Percentiles rank a stretch among this genome's conserved stretches.
Conservation (phyloP, 1,140 invertebrate genomes). For the Aphelinus atriplicis region DNA sequence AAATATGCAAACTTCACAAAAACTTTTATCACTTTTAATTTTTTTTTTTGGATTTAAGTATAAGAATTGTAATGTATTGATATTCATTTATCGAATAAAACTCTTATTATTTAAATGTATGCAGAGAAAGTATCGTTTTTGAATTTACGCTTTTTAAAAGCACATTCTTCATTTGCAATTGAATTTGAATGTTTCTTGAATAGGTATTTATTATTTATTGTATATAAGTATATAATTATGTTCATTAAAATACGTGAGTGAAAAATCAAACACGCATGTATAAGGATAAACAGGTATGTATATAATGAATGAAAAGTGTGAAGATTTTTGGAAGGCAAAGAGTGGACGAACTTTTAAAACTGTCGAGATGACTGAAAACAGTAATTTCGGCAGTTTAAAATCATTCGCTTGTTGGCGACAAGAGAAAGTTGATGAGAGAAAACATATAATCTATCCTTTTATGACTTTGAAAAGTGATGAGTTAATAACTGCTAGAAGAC, state of each 20-base stretch:
- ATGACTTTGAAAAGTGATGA: too few species aligned
- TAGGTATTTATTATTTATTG: slow-evolving; percentile 21
- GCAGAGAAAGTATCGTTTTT: slow-evolving; percentile 16
- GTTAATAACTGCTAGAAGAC: too few species aligned
- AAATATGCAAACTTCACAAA: slow-evolving; percentile 35
- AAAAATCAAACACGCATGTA: slow-evolving; percentile 36
- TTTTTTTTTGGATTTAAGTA: slow-evolving; percentile 13
- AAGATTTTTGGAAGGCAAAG: slow-evolving; percentile 56
- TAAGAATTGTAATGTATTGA: slow-evolving; percentile 27
- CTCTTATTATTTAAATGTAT: slow-evolving; percentile 27
- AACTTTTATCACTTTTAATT: slow-evolving; percentile 25
- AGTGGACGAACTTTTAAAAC: slow-evolving; percentile 53
- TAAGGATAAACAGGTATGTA: slow-evolving; percentile 40
- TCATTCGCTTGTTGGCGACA: slow-evolving; percentile 46
- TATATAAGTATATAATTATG: slow-evolving; percentile 28
- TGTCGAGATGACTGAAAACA: slow-evolving; percentile 39
- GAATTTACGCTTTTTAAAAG: slow-evolving; percentile 28
- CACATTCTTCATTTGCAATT: slow-evolving; percentile 16
- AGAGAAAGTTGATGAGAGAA: neutral
- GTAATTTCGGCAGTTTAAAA: slow-evolving; percentile 40
- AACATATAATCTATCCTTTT: too few species aligned
- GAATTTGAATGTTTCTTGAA: slow-evolving; percentile 25
- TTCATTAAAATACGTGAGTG: slow-evolving; percentile 35
- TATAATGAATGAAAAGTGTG: slow-evolving; percentile 45
- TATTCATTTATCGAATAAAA: slow-evolving; percentile 36